These are phyloP conservation scores for Oxyteleia sp. DNA, from an alignment of 2,888 invertebrate species.

Conservation along the genomic window DNA sequence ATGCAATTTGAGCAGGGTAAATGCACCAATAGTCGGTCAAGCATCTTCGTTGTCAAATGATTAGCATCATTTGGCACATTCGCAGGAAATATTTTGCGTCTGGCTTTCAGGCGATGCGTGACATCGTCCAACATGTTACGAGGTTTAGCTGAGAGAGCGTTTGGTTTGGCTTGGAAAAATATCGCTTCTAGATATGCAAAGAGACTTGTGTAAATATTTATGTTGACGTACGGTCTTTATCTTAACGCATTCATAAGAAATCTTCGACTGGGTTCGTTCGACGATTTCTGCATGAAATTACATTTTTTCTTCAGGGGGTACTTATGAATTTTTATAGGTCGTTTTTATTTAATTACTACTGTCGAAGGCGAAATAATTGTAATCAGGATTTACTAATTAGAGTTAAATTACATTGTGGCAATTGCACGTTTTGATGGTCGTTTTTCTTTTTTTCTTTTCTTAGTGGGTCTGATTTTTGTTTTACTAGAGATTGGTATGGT, in stretches of 20 bases:
- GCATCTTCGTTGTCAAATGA: slow-evolving; percentile 45
- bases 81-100: too few relatives aligned
- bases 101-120: background rate
- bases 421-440: too few relatives aligned
- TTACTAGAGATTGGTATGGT: too few relatives aligned
- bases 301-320: background rate
- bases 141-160: too few relatives aligned
- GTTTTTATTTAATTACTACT: background rate
- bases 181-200: slow-evolving; percentile 22
- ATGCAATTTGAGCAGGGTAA: slow-evolving; percentile 62
- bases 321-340: background rate
- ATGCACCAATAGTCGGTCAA: slow-evolving; percentile 67
- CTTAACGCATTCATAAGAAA: slow-evolving; percentile 14
- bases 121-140: too few relatives aligned
- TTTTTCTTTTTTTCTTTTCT: too few relatives aligned
- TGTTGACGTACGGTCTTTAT: slow-evolving; percentile 11
- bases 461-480: too few relatives aligned
- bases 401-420: background rate
- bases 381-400: slow-evolving; percentile 12
- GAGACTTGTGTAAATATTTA: slow-evolving; percentile 14
- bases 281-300: background rate
- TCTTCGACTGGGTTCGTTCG: background rate
- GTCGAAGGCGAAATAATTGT: slow-evolving; percentile 1
- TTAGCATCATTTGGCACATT: slow-evolving; percentile 37
- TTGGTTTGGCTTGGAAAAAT: background rate